Base-by-base conservation (phyloP, 2,888 invertebrate species). In the Nomada flava region DNA sequence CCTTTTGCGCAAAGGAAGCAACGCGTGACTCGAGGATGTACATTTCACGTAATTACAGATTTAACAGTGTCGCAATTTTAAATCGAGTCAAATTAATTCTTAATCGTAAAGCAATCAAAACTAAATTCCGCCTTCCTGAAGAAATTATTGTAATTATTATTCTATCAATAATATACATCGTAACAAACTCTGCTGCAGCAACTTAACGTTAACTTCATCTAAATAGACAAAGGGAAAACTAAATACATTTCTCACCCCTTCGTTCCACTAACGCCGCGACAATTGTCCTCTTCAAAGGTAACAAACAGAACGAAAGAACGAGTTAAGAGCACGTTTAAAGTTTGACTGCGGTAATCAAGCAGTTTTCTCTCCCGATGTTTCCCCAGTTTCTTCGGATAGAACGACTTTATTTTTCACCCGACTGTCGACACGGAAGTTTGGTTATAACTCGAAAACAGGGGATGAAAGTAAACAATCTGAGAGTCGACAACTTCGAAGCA, bases 341-440 rank as follows among this genome's bases (percentile, higher is more conserved):
- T 2, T 3, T 26, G 10, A 23, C 47, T 20, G 36, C 0, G 44
- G 18, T 23, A 44, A 13, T 18, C 23, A 47, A 47, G 64, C 15
- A 47, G 63, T 44, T 63, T 36, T 15, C 23, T 18, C 47, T 44
- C 44, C 7, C 7, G 20, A 44, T 63, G 20, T 44, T 63, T 63
- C 63, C 36, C 36, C 5, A 36, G 9, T 36, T 36, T 7, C 36
- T 36, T 36, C 36, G 36, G 1, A 36, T 7, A 7, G 44, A 36
- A 42, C n/a, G 42, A n/a, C 44, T 64, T 18, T 47, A 64, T 64
- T 64, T 47, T 9, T 23, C 47, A 7, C 18, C 23, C 20, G 47
- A 23, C 47, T 26, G 26, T 52, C 5, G 36, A 26, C 53, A 74
- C 29, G 20, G 69, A 74, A 64, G 59, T 64, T 59, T 11, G 26